Base-by-base conservation (phyloP, 2,888 invertebrate species). In the Augiades crinisus region DNA sequence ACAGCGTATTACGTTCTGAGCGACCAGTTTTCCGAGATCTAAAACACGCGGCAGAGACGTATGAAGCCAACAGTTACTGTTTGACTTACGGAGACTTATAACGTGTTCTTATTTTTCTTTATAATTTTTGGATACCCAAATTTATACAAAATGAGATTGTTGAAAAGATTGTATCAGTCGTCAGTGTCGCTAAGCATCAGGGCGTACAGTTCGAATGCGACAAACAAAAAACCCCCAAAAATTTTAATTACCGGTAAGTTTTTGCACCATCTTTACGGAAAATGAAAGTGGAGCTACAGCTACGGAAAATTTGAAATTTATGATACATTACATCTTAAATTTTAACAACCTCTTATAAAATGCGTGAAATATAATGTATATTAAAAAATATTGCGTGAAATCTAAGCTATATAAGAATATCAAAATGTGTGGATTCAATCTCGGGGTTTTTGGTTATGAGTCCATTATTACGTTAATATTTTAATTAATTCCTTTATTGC, bases 221-320 rank as follows among this genome's bases (percentile, higher is more conserved):
- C 63, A 31, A 65, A 62, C 36, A 70, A 70, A 57, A 81, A 70
- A 44, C 72, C 85, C 4, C 92, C 92, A 17, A 89, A 90, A 71
- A 91, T 92, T 64, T 77, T 92, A 37, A 92, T 92, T 33, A 92
- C 92, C 34, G 92, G 91, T 91, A 69, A 88, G 82, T 80, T 37
- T 30, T 45, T 14, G 12, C 4, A 14, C 21, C 10, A 30, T 19
- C n/a, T n/a, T 10, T 12, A 46, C 24, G 12, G 24, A 46, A 36
- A 36, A 45, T 44, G 21, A 33, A 44, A 41, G 17, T 41, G 34
- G 1, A 22, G 24, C 24, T 38, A 38, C 12, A 12, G 12, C 21
- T 27, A 27, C 12, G 30, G 30, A 30, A 30, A 30, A 30, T 30
- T 30, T 12, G 30, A 4, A 12, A 12, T 30, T 30, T 2, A 12